Percentiles rank a stretch among this genome's conserved stretches.
phyloP scores from a whole-genome alignment of 2,113 vertebrate genomes.

The Podilymbus podiceps region DNA sequence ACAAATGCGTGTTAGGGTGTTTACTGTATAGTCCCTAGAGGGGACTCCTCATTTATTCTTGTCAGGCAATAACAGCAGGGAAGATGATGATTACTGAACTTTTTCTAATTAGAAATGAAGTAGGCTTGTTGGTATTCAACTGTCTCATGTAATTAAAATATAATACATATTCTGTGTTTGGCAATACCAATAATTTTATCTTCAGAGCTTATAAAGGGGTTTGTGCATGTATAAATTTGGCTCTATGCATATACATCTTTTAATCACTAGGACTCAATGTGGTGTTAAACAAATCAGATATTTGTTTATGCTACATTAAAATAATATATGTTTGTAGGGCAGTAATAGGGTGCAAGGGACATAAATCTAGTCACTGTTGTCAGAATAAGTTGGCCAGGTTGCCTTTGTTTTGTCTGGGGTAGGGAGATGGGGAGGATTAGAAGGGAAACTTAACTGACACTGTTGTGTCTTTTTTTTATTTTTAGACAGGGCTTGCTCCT shows the following conservation, averaged over 20 bases:
- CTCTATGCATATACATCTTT: neutral
- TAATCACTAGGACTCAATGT: neutral
- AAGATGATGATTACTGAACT: constrained; percentile 25
- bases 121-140: constrained; percentile 33
- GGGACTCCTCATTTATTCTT: neutral
- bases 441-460: neutral
- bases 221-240: neutral
- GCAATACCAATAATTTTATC: constrained; percentile 47
- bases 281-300: constrained; percentile 19
- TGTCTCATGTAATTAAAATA: constrained; percentile 23
- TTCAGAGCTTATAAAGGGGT: constrained; percentile 1
- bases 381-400: neutral
- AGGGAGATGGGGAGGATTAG: neutral
- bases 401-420: neutral
- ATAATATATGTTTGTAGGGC: constrained; percentile 41
- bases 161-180: constrained; percentile 19
- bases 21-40: neutral
- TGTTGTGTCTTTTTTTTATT: neutral
- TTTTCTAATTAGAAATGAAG: constrained; percentile 47
- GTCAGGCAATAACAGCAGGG: constrained; percentile 37
- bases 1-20: neutral
- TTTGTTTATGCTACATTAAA: constrained; percentile 49
- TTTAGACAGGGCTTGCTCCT: neutral
- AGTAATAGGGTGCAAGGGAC: neutral
- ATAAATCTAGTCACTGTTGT: neutral